Conservation (phyloP, 2,113 vertebrate species). For the Candoia aspera region DNA sequence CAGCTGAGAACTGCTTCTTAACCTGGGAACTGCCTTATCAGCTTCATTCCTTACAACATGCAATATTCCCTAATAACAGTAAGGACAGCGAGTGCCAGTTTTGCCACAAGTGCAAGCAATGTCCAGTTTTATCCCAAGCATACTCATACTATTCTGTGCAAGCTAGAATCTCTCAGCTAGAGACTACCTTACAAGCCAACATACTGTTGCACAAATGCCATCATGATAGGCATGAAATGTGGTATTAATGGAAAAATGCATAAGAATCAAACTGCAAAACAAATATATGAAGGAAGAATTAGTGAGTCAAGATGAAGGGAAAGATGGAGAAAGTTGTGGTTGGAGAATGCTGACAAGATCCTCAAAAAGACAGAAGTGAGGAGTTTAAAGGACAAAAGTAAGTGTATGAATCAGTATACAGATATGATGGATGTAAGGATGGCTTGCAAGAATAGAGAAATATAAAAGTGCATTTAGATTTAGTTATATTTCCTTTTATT, state of each 20-base stretch:
- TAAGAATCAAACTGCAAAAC: not conserved
- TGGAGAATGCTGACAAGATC: not conserved
- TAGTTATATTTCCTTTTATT: not conserved
- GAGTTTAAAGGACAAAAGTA: not conserved
- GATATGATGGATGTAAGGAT: not conserved
- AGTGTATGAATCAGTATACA: not conserved
- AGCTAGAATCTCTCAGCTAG: not conserved
- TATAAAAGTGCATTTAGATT: not conserved
- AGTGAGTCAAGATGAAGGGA: not conserved
- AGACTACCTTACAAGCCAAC: not conserved
- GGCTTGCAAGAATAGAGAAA: not conserved
- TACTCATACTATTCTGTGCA: not conserved
- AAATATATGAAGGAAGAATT: not conserved
- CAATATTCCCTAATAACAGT: not conserved
- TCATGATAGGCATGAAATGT: not conserved
- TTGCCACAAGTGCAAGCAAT: not conserved
- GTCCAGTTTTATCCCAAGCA: not conserved
- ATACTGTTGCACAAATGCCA: not conserved
- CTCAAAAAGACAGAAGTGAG: not conserved
- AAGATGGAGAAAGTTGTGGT: not conserved
- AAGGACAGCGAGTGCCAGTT: not conserved
- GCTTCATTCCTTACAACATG: not conserved
- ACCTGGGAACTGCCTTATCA: not conserved
- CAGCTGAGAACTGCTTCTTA: not conserved
- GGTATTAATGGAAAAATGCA: not conserved